Conservation (phyloP, 2,797 vertebrate species). For the Eidolon dupreanum region DNA sequence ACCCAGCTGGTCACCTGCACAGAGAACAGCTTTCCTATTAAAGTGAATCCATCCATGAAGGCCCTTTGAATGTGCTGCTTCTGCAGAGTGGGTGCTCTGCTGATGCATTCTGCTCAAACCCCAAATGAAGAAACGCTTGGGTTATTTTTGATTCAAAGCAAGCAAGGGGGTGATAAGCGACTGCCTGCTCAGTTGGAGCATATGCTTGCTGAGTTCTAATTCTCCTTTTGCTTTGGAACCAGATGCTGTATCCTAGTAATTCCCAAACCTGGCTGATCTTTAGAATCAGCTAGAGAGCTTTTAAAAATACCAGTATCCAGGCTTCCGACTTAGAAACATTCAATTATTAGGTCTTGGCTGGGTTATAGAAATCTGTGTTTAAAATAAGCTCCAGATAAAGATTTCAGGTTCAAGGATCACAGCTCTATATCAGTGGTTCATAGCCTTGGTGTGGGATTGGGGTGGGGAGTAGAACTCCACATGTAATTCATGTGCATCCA, state of each 20-base stretch:
- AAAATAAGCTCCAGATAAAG: slow-evolving; percentile 24
- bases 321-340: neutral
- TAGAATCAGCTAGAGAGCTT: slow-evolving; percentile 45
- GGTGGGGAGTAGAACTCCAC: neutral
- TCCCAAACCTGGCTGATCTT: slow-evolving; percentile 55
- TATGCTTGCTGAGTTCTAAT: slow-evolving; percentile 42
- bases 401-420: neutral
- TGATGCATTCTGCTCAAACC: slow-evolving; percentile 37
- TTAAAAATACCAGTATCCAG: neutral
- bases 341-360: neutral
- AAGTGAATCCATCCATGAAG: slow-evolving; percentile 74
- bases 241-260: slow-evolving; percentile 44
- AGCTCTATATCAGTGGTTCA: neutral
- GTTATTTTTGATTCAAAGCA: slow-evolving; percentile 75
- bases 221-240: slow-evolving; percentile 45
- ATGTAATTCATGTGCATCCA: neutral
- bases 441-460: neutral
- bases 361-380: neutral
- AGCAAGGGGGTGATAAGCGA: slow-evolving; percentile 59
- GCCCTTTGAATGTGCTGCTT: slow-evolving; percentile 55
- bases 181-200: slow-evolving; percentile 40
- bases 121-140: slow-evolving; percentile 59
- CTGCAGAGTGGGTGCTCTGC: slow-evolving; percentile 9
- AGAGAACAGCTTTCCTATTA: slow-evolving; percentile 69
- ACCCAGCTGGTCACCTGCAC: slow-evolving; percentile 68